Percentiles rank a stretch among this genome's conserved stretches.
Evolutionary conservation across 1,140 invertebrate genomes (phyloP).

Genomic region (Hypsibius dujardini): DNA sequence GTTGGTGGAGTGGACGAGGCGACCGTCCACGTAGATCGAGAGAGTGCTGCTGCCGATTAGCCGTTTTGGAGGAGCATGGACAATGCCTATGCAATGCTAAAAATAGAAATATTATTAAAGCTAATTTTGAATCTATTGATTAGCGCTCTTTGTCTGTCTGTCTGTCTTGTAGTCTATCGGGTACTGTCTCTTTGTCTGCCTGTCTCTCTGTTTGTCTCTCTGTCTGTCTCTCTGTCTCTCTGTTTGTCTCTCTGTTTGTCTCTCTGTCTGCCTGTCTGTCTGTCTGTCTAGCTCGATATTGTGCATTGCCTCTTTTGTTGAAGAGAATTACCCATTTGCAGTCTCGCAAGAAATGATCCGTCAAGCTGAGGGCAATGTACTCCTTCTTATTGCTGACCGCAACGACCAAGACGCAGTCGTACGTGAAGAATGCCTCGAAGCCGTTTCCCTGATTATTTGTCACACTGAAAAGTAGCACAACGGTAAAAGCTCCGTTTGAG

Average conservation of each 20-base stretch:
- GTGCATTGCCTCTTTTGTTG: no score
- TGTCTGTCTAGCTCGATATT: no score
- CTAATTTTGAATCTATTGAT: no score
- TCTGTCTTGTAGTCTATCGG: no score
- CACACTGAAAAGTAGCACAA: slow-evolving; percentile 33
- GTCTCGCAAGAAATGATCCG: slow-evolving; percentile 38
- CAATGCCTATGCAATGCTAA: slow-evolving; percentile 42
- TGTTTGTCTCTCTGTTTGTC: no score
- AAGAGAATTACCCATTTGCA: slow-evolving; percentile 34
- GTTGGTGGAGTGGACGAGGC: slow-evolving; percentile 37
- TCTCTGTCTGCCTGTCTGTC: no score
- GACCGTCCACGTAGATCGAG: slow-evolving; percentile 44
- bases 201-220: no score
- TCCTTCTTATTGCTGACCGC: slow-evolving; percentile 42
- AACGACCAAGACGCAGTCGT: slow-evolving; percentile 39
- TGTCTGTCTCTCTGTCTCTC: no score
- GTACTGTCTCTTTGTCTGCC: no score
- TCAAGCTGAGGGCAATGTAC: slow-evolving; percentile 38
- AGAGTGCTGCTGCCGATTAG: slow-evolving; percentile 46
- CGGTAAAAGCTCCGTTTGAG: slow-evolving; percentile 18
- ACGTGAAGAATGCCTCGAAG: slow-evolving; percentile 44
- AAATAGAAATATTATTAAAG: not conserved
- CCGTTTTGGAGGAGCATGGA: slow-evolving; percentile 39
- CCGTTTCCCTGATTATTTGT: slow-evolving; percentile 38
- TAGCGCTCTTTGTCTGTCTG: no score